A percentile compares a stretch with the other conserved stretches of the same genome.
Evolutionary conservation across 2,888 invertebrate genomes (phyloP).

Genomic region (Nomada ferruginata): DNA sequence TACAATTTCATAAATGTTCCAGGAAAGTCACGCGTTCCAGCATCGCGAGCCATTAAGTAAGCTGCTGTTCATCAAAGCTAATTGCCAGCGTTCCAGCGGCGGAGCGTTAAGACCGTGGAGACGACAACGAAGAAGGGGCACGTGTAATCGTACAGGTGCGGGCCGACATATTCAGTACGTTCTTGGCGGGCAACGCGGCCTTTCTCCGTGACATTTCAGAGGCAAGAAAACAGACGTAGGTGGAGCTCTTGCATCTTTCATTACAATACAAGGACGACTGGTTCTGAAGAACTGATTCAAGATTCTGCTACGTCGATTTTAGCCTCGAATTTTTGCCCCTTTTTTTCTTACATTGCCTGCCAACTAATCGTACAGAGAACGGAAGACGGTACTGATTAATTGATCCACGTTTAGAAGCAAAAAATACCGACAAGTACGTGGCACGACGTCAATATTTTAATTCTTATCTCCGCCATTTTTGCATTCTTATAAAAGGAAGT

Average conservation of each 20-base stretch:
- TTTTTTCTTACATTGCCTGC: no score
- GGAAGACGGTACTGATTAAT: constrained; percentile 4
- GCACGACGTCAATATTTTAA: not conserved
- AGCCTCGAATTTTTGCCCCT: not conserved
- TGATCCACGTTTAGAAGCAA: not conserved
- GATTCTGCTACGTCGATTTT: constrained; percentile 35
- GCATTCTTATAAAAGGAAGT: not conserved
- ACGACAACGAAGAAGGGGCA: constrained; percentile 20
- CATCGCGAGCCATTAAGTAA: constrained; percentile 32
- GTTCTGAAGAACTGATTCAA: constrained; percentile 16
- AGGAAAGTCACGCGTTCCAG: constrained; percentile 5
- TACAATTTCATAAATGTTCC: no score
- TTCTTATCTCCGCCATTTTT: not conserved
- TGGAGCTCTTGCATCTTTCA: constrained; percentile 70
- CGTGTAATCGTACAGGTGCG: constrained; percentile 62
- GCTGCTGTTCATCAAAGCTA: constrained; percentile 28
- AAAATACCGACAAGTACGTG: not conserved
- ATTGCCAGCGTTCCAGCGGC: constrained; percentile 35
- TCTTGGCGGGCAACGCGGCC: constrained; percentile 67
- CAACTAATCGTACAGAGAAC: not conserved
- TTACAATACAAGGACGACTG: constrained; percentile 71
- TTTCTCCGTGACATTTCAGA: constrained; percentile 75
- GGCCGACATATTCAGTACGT: constrained; percentile 55
- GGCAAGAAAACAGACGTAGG: constrained; percentile 70
- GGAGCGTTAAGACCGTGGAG: constrained; percentile 29